A percentile compares a stretch with the other conserved stretches of the same genome.
Conservation (phyloP, 2,888 invertebrate species). For the Agrochola lota region DNA sequence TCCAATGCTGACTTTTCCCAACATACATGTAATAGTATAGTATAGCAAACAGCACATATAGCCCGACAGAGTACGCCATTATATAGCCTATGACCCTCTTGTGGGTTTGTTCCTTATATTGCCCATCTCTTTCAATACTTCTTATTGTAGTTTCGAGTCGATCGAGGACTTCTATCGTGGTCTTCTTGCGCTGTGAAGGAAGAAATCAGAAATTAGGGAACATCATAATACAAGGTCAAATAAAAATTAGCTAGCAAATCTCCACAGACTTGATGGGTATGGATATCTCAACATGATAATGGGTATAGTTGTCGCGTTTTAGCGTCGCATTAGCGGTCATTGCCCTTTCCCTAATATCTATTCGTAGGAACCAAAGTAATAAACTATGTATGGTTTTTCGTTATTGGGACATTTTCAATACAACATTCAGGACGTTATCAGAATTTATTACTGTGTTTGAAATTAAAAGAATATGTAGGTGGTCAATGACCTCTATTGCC, state of each 20-base stretch:
- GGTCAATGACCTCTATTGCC: no score
- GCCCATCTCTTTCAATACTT: conserved; percentile 94
- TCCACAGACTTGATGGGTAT: background rate
- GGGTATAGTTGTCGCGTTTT: background rate
- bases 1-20: conserved; percentile 93
- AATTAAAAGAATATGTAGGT: no score
- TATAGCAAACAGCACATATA: conserved; percentile 93
- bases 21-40: conserved; percentile 95
- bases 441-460: background rate
- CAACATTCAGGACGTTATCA: background rate
- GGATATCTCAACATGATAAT: background rate
- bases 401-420: no score
- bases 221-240: background rate
- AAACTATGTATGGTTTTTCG: background rate
- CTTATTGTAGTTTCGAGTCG: conserved; percentile 95
- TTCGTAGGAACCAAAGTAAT: background rate
- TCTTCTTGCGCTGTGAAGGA: conserved; percentile 85
- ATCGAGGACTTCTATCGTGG: conserved; percentile 91
- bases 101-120: conserved; percentile 94
- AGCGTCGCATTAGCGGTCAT: background rate
- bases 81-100: conserved; percentile 95
- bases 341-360: background rate
- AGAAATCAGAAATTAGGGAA: background rate
- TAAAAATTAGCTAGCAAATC: background rate
- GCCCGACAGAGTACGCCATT: conserved; percentile 92